Conservation (phyloP, 2,888 invertebrate genomes). For the Noctua pronuba region DNA sequence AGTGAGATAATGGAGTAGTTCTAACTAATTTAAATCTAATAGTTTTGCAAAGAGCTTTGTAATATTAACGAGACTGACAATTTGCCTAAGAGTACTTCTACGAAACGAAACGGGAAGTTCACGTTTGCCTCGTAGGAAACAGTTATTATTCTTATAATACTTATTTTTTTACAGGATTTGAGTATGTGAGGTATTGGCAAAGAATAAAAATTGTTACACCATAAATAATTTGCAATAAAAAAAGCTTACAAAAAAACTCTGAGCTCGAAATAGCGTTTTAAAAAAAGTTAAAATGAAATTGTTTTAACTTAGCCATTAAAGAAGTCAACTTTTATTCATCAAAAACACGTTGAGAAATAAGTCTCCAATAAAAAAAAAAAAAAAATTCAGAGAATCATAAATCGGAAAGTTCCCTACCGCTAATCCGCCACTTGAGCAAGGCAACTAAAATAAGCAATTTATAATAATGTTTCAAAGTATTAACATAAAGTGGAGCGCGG, state of each 20-base stretch:
- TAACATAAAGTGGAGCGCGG: conserved; percentile 10
- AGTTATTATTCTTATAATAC: background rate
- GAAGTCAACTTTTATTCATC: background rate
- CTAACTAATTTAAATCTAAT: conserved; percentile 1
- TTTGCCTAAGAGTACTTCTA: background rate
- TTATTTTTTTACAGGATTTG: background rate
- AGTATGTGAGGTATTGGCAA: background rate
- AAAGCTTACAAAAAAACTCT: background rate
- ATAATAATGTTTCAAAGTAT: conserved; percentile 6
- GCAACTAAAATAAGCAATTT: background rate
- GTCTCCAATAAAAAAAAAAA: too few species aligned
- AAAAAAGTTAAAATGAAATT: background rate
- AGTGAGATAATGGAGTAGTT: background rate
- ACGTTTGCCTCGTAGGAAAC: background rate
- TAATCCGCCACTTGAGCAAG: conserved; percentile 3
- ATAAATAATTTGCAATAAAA: background rate
- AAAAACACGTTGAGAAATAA: background rate
- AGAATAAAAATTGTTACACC: background rate
- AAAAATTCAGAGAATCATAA: too few species aligned
- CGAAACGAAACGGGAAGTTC: background rate
- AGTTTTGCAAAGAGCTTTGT: background rate
- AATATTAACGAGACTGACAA: background rate
- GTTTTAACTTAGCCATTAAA: background rate
- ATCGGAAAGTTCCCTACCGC: background rate
- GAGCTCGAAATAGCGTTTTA: background rate